Percentiles rank a stretch among this genome's conserved stretches.
phyloP scores from a whole-genome alignment of 2,797 vertebrate species.

The Sebastes baramenuke region DNA sequence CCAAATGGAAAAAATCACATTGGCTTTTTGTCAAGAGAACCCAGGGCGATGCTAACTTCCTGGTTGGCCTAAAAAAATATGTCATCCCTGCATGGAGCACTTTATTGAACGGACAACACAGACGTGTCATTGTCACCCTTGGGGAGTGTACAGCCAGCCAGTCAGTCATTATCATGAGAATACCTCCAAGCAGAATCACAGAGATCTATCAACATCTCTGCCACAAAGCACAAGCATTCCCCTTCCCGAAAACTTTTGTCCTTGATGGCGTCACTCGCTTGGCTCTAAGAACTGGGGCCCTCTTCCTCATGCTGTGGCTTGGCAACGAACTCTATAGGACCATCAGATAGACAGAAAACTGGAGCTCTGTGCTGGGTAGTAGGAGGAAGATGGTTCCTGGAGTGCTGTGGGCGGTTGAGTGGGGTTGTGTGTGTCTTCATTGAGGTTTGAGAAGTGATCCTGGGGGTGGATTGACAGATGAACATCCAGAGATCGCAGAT shows the following conservation, averaged over 20 bases:
- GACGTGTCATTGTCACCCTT: no score
- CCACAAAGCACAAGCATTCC: conserved; percentile 9
- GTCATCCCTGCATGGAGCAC: no score
- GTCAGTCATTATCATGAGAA: no score
- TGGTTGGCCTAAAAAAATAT: no score
- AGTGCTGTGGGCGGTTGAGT: conserved; percentile 32
- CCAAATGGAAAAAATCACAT: no score
- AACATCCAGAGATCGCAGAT: conserved; percentile 26
- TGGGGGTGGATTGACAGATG: conserved; percentile 13
- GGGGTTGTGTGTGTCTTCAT: background rate
- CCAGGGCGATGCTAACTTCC: no score
- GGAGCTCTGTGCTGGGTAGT: background rate
- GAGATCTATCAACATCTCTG: conserved; percentile 11
- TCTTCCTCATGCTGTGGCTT: background rate
- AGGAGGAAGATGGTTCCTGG: background rate
- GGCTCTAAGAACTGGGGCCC: background rate
- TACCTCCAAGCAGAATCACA: background rate
- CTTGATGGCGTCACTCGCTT: background rate
- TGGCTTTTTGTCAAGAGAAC: no score
- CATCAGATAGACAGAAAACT: conserved; percentile 1
- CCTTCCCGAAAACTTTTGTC: conserved; percentile 2
- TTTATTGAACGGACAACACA: no score
- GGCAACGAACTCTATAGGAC: background rate
- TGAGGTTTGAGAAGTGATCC: conserved; percentile 4
- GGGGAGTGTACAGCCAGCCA: no score